Conservation (phyloP, 2,888 invertebrate genomes). For the Epinotia brunnichana region DNA sequence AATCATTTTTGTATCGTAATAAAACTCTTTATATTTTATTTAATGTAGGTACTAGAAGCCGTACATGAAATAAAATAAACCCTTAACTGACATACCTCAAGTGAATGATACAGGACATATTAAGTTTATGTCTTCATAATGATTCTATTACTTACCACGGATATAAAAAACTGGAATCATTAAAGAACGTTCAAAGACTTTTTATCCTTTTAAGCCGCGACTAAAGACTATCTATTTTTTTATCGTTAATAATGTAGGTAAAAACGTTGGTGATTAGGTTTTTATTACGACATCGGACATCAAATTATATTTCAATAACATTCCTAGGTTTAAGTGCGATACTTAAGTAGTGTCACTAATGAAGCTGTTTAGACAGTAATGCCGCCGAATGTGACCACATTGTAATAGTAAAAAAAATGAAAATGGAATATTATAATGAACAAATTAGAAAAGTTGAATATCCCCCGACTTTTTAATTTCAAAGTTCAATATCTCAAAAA, state of each 20-base stretch:
- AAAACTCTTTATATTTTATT: too few species aligned
- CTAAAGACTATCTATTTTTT: slow-evolving; percentile 1
- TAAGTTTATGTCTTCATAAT: slow-evolving; percentile 1
- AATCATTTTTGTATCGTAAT: too few species aligned
- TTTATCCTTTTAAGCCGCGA: background rate
- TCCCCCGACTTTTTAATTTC: too few species aligned
- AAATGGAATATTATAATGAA: too few species aligned
- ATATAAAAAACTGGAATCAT: slow-evolving; percentile 21
- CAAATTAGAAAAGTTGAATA: too few species aligned
- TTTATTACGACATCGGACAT: background rate
- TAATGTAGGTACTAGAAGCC: too few species aligned
- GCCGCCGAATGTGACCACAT: too few species aligned
- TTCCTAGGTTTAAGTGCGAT: background rate
- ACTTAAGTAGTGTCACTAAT: background rate
- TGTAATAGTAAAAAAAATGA: too few species aligned
- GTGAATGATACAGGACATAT: background rate
- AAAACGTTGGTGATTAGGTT: background rate
- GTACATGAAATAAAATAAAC: too few species aligned
- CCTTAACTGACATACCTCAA: too few species aligned
- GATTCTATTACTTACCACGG: slow-evolving; percentile 7
- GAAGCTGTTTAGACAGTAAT: background rate
- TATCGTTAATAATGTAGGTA: background rate
- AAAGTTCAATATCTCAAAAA: too few species aligned
- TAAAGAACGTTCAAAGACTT: slow-evolving; percentile 11
- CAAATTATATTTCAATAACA: background rate